phyloP scores from a whole-genome alignment of 2,888 invertebrate genomes.

The Drosophila prostipennis region DNA sequence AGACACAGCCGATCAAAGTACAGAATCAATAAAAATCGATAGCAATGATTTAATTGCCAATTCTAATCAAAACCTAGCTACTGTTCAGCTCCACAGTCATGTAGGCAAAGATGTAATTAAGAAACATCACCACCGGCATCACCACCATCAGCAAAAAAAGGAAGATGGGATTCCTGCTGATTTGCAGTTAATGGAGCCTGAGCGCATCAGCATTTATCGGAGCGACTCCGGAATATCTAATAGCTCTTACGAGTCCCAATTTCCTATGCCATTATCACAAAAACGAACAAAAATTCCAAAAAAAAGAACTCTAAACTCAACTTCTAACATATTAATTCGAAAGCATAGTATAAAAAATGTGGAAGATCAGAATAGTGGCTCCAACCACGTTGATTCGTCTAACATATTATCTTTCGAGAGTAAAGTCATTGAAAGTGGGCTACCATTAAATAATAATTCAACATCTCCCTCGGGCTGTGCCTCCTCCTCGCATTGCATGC shows the following conservation, averaged over 20 bases:
- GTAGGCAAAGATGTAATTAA: slow-evolving; percentile 59
- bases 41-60: slow-evolving; percentile 37
- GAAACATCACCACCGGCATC: slow-evolving; percentile 82
- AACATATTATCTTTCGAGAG: slow-evolving; percentile 75
- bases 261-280: slow-evolving; percentile 42
- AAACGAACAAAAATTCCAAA: slow-evolving; percentile 65
- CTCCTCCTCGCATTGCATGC: slow-evolving; percentile 64
- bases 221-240: slow-evolving; percentile 85
- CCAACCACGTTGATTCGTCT: slow-evolving; percentile 30
- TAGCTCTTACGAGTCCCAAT: slow-evolving; percentile 85
- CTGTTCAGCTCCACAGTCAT: slow-evolving; percentile 72
- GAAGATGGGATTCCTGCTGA: slow-evolving; percentile 57
- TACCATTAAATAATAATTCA: slow-evolving; percentile 66
- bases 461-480: slow-evolving; percentile 76
- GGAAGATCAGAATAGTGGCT: slow-evolving; percentile 70
- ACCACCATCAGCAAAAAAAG: slow-evolving; percentile 78
- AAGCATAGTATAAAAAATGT: slow-evolving; percentile 76
- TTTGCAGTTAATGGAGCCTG: slow-evolving; percentile 82
- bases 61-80: slow-evolving; percentile 60
- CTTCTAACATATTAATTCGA: slow-evolving; percentile 45
- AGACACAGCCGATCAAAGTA: slow-evolving; percentile 63
- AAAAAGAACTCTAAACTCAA: slow-evolving; percentile 41
- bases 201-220: slow-evolving; percentile 83
- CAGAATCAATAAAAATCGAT: slow-evolving; percentile 51
- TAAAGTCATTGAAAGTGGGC: slow-evolving; percentile 59